These are phyloP conservation scores for Alosa alosa DNA, from an alignment of 2,113 vertebrate genomes.

Conservation along the genomic window DNA sequence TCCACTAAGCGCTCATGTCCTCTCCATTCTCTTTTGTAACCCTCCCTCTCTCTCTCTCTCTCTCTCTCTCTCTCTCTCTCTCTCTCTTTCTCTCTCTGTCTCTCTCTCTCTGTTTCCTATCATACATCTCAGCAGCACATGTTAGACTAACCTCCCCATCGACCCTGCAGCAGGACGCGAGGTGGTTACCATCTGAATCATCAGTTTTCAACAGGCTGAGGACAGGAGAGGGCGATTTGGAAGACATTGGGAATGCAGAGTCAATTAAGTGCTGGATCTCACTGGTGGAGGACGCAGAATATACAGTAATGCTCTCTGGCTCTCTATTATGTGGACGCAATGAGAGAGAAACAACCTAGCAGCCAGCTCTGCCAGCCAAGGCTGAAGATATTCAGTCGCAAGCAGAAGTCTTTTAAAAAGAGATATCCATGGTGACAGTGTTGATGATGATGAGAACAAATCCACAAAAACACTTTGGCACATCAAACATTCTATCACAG, in stretches of 20 bases:
- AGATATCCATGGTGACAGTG: background rate
- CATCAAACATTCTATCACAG: background rate
- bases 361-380: background rate
- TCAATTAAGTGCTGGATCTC: background rate
- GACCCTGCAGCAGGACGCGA: background rate
- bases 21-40: background rate
- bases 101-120: background rate
- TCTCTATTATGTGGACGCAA: background rate
- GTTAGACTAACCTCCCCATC: background rate
- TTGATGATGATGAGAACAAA: background rate
- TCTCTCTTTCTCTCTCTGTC: background rate
- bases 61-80: too few species aligned
- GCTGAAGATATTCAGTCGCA: background rate
- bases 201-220: background rate
- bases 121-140: background rate
- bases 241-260: background rate
- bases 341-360: background rate
- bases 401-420: background rate
- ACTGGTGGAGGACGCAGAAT: background rate
- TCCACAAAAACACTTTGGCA: background rate
- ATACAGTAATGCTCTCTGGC: background rate
- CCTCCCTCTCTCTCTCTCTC: too few species aligned
- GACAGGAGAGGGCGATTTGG: background rate
- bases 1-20: background rate
- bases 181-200: background rate